phyloP scores from a whole-genome alignment of 2,113 vertebrate genomes.

The Vidua chalybeata region DNA sequence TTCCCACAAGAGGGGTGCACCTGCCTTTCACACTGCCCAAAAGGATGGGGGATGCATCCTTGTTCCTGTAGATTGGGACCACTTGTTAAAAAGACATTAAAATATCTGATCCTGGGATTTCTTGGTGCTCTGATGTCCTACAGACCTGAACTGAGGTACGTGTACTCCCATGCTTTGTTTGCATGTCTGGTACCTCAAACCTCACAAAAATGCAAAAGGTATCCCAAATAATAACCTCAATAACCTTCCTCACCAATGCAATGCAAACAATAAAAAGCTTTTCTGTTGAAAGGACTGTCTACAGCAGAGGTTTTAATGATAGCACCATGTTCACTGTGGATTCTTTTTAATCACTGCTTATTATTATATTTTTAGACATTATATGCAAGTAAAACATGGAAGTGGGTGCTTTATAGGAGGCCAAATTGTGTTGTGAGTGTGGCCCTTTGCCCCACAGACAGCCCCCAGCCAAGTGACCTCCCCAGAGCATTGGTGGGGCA shows the following conservation, averaged over 20 bases:
- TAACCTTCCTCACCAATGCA: not conserved
- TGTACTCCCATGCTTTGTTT: not conserved
- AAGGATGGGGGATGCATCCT: not conserved
- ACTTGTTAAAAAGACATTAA: not conserved
- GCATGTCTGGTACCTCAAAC: not conserved
- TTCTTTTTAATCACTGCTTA: not conserved
- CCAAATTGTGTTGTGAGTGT: not conserved
- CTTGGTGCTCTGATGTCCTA: not conserved
- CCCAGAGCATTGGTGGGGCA: not conserved
- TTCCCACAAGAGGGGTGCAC: not conserved
- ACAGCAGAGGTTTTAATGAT: not conserved
- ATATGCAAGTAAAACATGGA: not conserved
- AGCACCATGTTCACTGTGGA: not conserved
- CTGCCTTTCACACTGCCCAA: not conserved
- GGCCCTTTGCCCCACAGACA: not conserved
- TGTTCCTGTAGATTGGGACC: not conserved
- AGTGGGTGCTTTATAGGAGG: not conserved
- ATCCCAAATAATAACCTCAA: not conserved
- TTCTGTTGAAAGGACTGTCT: not conserved
- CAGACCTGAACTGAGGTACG: not conserved
- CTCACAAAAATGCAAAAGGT: not conserved
- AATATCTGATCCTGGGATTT: not conserved
- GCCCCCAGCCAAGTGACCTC: not conserved
- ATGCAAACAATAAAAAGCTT: not conserved
- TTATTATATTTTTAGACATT: not conserved